These are phyloP conservation scores for Trilocha varians DNA, from an alignment of 2,888 invertebrate genomes.

Conservation along the genomic window DNA sequence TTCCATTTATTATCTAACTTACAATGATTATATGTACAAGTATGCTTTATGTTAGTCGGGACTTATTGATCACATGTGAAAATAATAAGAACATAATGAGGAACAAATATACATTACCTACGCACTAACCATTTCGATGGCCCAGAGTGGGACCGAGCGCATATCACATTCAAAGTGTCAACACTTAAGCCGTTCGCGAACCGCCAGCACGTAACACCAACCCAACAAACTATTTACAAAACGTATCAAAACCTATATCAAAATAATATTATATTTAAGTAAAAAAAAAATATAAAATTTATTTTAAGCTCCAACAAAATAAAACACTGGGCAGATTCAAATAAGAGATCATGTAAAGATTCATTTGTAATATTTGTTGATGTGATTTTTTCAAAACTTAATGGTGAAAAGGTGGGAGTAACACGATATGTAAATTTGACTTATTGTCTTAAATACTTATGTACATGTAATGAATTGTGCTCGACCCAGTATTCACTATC, in stretches of 20 bases:
- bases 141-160: conserved; percentile 34
- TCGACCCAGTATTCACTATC: conserved; percentile 59
- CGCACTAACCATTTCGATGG: conserved; percentile 51
- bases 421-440: conserved; percentile 63
- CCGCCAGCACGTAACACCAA: conserved; percentile 32
- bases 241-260: conserved; percentile 58
- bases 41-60: conserved; percentile 61
- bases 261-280: conserved; percentile 49
- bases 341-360: conserved; percentile 70
- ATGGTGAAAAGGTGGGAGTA: conserved; percentile 48
- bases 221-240: conserved; percentile 61
- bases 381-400: conserved; percentile 27
- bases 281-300: conserved; percentile 50
- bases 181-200: conserved; percentile 56
- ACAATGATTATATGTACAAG: conserved; percentile 49
- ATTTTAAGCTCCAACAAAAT: conserved; percentile 61
- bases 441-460: conserved; percentile 60
- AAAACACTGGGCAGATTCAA: conserved; percentile 70
- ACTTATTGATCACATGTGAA: conserved; percentile 63
- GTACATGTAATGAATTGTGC: conserved; percentile 52
- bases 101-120: conserved; percentile 65
- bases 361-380: conserved; percentile 40
- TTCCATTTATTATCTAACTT: conserved; percentile 6
- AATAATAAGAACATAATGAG: conserved; percentile 57
- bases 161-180: conserved; percentile 52